Percentiles rank a stretch among this genome's conserved stretches.
Evolutionary conservation across 2,888 invertebrate genomes (phyloP).

Genomic region (Nomada fabriciana): DNA sequence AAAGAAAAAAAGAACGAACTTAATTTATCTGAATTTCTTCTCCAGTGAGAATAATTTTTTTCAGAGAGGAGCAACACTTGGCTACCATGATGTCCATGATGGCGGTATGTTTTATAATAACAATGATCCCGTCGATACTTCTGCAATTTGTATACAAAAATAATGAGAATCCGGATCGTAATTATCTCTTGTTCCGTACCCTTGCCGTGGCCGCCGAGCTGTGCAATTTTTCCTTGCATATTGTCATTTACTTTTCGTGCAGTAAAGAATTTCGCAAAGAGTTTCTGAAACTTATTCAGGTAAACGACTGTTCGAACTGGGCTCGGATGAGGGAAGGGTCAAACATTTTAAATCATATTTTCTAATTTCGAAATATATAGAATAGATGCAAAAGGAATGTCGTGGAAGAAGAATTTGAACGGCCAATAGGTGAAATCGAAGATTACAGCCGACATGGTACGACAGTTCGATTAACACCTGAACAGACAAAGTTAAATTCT

Average conservation of each 20-base stretch:
- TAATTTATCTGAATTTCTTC: too few species aligned
- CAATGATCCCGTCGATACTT: conserved; percentile 58
- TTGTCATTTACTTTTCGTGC: conserved; percentile 58
- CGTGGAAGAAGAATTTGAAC: conserved; percentile 40
- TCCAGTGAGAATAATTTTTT: conserved; percentile 19
- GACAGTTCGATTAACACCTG: conserved; percentile 64
- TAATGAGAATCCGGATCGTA: conserved; percentile 12
- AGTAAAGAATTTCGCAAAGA: conserved; percentile 61
- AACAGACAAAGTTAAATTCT: conserved; percentile 65
- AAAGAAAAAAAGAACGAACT: too few species aligned
- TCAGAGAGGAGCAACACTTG: conserved; percentile 65
- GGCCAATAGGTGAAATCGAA: conserved; percentile 65
- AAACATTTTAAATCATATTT: conserved; percentile 1
- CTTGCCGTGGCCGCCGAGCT: conserved; percentile 56
- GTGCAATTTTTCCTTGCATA: conserved; percentile 53
- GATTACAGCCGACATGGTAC: conserved; percentile 66
- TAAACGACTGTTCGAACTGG: background rate
- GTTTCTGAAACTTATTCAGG: conserved; percentile 53
- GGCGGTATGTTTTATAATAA: conserved; percentile 54
- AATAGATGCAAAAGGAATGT: conserved; percentile 44
- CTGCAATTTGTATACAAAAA: conserved; percentile 42
- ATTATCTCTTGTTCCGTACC: conserved; percentile 47
- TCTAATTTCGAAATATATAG: conserved; percentile 32
- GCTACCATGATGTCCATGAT: conserved; percentile 62
- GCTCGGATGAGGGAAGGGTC: too few species aligned